Evolutionary conservation across 2,888 invertebrate genomes (phyloP).

Genomic region (Mystacides longicornis): DNA sequence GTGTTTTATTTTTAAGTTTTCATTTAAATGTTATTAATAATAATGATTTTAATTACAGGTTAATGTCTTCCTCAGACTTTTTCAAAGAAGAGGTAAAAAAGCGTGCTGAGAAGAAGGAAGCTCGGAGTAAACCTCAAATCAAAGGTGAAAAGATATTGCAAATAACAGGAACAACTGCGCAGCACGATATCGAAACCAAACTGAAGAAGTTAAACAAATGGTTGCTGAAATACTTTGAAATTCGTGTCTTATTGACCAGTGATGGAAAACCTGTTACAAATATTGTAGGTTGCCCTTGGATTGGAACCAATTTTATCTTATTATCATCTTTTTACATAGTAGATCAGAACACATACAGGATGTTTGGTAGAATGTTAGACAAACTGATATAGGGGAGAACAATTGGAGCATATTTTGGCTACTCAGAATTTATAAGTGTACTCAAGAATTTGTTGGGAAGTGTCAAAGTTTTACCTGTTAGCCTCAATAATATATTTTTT

Average conservation of each 20-base stretch:
- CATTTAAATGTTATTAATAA: too few relatives aligned
- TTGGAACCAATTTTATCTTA: too few relatives aligned
- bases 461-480: too few relatives aligned
- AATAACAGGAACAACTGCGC: conserved; percentile 53
- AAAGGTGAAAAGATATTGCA: conserved; percentile 60
- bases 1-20: too few relatives aligned
- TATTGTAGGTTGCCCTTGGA: conserved; percentile 38
- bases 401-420: too few relatives aligned
- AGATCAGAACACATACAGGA: too few relatives aligned
- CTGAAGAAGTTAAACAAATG: conserved; percentile 60
- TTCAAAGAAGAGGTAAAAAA: conserved; percentile 52
- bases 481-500: too few relatives aligned
- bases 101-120: conserved; percentile 43
- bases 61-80: conserved; percentile 60
- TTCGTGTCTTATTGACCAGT: conserved; percentile 51
- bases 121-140: conserved; percentile 36
- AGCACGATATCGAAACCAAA: conserved; percentile 58
- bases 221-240: conserved; percentile 58
- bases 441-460: too few relatives aligned
- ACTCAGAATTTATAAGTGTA: too few relatives aligned
- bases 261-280: conserved; percentile 37
- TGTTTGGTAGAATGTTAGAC: too few relatives aligned
- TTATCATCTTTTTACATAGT: too few relatives aligned
- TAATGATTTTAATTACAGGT: conserved; percentile 31
- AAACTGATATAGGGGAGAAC: too few relatives aligned